Conservation (phyloP, 2,888 invertebrate species). For the Neoascia interrupta region DNA sequence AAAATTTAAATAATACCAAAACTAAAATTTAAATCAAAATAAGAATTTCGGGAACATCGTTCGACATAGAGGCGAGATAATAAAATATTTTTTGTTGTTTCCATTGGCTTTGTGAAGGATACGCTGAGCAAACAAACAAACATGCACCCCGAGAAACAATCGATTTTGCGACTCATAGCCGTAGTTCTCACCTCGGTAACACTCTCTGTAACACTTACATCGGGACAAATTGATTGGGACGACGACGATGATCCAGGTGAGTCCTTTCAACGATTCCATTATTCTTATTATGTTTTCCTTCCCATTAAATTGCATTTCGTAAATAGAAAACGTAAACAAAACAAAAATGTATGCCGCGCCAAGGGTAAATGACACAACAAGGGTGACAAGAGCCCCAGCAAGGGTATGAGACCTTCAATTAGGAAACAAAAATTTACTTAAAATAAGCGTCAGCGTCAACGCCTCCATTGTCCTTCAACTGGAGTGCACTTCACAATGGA, state of each 20-base stretch:
- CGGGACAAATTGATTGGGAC: constrained; percentile 80
- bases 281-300: not conserved
- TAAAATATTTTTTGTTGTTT: not conserved
- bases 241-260: constrained; percentile 80
- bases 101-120: not conserved
- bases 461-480: constrained; percentile 60
- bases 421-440: constrained; percentile 65
- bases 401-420: constrained; percentile 57
- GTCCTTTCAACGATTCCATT: constrained; percentile 63
- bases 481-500: constrained; percentile 57
- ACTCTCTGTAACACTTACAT: constrained; percentile 76
- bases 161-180: constrained; percentile 72
- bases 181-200: constrained; percentile 74
- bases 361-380: constrained; percentile 62
- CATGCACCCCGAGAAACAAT: constrained; percentile 71
- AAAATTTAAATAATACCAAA: too few species aligned
- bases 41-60: too few species aligned
- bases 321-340: not conserved
- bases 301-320: not conserved
- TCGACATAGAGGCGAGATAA: too few species aligned
- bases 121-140: constrained; percentile 8
- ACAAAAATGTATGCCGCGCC: constrained; percentile 2
- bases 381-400: not conserved
- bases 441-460: constrained; percentile 60
- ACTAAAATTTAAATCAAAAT: too few species aligned